Evolutionary conservation across 2,888 invertebrate genomes (phyloP).

Genomic region (Branchinecta sandiegonensis): DNA sequence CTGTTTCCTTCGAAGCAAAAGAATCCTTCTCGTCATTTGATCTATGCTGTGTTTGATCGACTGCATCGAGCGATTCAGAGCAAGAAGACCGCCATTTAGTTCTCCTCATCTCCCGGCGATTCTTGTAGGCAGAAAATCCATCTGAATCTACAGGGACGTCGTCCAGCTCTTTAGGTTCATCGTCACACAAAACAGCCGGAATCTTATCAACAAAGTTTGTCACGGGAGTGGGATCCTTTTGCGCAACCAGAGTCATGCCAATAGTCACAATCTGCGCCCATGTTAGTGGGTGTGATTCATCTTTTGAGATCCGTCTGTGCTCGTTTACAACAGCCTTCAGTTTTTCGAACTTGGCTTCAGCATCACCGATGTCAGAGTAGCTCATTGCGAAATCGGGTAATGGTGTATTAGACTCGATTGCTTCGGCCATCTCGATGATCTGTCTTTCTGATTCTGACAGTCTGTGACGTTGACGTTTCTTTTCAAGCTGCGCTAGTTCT

Average conservation of each 20-base stretch:
- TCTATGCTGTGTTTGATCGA: neutral
- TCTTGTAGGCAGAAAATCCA: neutral
- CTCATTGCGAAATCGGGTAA: neutral
- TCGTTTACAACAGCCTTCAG: neutral
- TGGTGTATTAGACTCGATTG: slow-evolving; percentile 18
- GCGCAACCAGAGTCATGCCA: slow-evolving; percentile 1
- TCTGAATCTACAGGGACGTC: neutral
- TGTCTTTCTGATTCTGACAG: slow-evolving; percentile 23
- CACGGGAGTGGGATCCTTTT: neutral
- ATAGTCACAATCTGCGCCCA: slow-evolving; percentile 9
- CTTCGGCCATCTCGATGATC: slow-evolving; percentile 21
- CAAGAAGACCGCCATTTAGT: slow-evolving; percentile 23
- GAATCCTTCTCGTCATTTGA: no score
- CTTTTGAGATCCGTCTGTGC: neutral
- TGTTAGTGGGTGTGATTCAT: neutral
- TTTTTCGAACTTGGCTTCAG: neutral
- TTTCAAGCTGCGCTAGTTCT: slow-evolving; percentile 19
- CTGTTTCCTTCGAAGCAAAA: neutral
- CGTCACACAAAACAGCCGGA: neutral
- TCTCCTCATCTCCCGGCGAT: slow-evolving; percentile 20
- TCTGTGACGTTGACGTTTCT: slow-evolving; percentile 18
- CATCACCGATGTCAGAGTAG: slow-evolving; percentile 10
- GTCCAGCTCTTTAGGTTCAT: slow-evolving; percentile 20
- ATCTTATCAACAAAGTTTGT: neutral
- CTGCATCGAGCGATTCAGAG: slow-evolving; percentile 22